Percentiles rank a stretch among this genome's conserved stretches.
Conservation (phyloP, 1,140 invertebrate species). For the Orchesella cincta region DNA sequence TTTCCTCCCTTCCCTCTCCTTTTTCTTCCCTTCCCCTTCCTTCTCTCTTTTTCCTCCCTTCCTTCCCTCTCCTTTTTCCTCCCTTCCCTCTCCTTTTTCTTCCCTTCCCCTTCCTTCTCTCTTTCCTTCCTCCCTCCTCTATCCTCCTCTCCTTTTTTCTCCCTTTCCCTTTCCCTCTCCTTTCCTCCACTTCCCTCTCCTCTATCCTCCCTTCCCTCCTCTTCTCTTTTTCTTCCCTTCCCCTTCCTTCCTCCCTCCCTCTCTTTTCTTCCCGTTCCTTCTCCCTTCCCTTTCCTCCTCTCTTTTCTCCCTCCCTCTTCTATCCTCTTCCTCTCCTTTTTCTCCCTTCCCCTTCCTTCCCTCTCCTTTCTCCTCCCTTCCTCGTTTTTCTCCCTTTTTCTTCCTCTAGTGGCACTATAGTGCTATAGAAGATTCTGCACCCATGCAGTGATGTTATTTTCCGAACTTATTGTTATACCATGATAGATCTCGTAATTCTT, state of each 20-base stretch:
- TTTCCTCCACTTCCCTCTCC: background rate
- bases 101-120: background rate
- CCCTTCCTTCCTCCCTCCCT: no score
- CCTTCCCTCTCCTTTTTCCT: background rate
- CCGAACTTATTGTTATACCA: no score
- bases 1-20: constrained; percentile 1
- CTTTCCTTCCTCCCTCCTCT: background rate
- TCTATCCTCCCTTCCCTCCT: background rate
- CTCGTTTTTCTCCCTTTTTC: no score
- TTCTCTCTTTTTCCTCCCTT: background rate
- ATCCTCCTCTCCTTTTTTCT: no score
- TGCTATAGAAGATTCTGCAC: no score
- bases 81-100: background rate
- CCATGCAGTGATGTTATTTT: no score
- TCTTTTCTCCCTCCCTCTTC: background rate
- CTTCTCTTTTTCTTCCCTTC: no score
- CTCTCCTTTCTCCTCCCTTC: no score
- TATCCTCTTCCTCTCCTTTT: no score
- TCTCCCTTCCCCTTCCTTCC: background rate
- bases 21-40: constrained; percentile 48
- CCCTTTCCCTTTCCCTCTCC: background rate
- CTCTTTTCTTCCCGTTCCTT: no score
- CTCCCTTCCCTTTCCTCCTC: background rate
- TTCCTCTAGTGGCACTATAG: no score
- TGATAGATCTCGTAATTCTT: no score